These are phyloP conservation scores for Sycobia sp. DNA, from an alignment of 1,140 invertebrate genomes.

Conservation along the genomic window DNA sequence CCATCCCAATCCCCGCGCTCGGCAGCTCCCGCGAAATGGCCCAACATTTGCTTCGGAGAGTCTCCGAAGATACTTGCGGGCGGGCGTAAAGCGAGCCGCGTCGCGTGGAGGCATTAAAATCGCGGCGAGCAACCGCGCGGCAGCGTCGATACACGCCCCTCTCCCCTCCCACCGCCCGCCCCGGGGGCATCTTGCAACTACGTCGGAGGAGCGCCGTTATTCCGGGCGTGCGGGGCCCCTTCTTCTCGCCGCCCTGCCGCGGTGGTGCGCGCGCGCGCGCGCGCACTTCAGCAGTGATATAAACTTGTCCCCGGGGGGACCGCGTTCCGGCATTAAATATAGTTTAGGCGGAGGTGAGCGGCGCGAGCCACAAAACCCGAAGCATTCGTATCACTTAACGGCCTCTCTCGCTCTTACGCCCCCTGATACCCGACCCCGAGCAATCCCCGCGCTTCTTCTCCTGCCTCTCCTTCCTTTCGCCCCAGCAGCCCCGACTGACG, in stretches of 20 bases:
- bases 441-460: neutral
- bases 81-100: too few species aligned
- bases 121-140: neutral
- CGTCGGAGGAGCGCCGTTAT: constrained; percentile 31
- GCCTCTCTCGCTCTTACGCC: constrained; percentile 30
- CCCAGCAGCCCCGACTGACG: neutral
- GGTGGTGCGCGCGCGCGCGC: too few species aligned
- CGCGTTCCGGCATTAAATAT: constrained; percentile 52
- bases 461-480: constrained; percentile 10
- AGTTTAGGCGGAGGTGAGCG: constrained; percentile 43
- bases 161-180: too few species aligned
- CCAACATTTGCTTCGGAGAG: too few species aligned
- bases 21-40: too few species aligned
- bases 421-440: neutral
- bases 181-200: too few species aligned
- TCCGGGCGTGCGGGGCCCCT: too few species aligned
- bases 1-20: too few species aligned
- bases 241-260: too few species aligned
- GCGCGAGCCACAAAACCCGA: constrained; percentile 40
- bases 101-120: neutral
- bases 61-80: too few species aligned
- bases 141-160: neutral
- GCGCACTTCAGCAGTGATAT: constrained; percentile 42
- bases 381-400: constrained; percentile 57
- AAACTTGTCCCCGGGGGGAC: constrained; percentile 40